These are phyloP conservation scores for Tigriopus californicus DNA, from an alignment of 2,888 invertebrate genomes.

Conservation along the genomic window DNA sequence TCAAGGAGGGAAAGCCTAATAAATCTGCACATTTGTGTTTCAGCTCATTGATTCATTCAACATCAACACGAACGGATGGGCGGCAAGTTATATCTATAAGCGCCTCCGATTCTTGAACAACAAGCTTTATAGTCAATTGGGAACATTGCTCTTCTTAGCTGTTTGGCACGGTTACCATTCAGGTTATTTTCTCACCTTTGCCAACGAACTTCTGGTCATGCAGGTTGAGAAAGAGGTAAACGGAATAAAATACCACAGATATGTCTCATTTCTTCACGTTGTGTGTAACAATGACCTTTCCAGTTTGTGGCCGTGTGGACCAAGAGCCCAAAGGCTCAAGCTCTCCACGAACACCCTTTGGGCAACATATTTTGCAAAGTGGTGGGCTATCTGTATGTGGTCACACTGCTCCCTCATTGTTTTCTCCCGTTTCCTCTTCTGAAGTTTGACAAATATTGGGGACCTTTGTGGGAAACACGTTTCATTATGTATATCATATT, in stretches of 20 bases:
- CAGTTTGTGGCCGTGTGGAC: no score
- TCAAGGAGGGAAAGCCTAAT: neutral
- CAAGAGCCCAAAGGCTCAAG: conserved; percentile 25
- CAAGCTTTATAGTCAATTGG: conserved; percentile 53
- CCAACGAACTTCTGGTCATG: conserved; percentile 74
- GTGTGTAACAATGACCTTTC: no score
- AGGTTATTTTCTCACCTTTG: conserved; percentile 82
- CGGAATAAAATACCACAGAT: conserved; percentile 37
- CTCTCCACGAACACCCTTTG: conserved; percentile 29
- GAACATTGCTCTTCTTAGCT: conserved; percentile 67
- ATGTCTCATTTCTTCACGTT: no score
- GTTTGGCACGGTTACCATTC: conserved; percentile 89
- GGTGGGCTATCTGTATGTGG: conserved; percentile 48
- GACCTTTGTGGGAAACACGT: no score
- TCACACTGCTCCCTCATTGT: conserved; percentile 66
- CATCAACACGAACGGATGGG: conserved; percentile 86
- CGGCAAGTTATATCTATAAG: conserved; percentile 75
- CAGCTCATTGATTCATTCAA: conserved; percentile 83
- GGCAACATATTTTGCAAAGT: conserved; percentile 25
- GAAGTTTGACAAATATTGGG: neutral
- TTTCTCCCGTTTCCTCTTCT: conserved; percentile 52
- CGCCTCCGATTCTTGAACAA: conserved; percentile 74
- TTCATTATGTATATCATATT: no score
- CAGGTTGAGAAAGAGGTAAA: conserved; percentile 46
- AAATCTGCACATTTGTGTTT: neutral